These are phyloP conservation scores for Apamea sordens DNA, from an alignment of 2,888 invertebrate species.

Conservation along the genomic window DNA sequence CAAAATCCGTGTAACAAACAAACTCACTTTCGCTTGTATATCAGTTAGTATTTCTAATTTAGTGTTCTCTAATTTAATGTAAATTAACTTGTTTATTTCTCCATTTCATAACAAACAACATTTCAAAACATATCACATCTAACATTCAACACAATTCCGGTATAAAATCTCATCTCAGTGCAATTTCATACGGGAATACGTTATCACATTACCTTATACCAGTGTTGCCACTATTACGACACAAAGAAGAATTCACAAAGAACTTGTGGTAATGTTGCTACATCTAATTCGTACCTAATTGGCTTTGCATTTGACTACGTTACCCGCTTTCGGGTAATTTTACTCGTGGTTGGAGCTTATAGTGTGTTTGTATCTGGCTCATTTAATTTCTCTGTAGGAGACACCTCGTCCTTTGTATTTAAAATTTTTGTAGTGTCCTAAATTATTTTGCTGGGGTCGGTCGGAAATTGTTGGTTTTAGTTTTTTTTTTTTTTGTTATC, in stretches of 20 bases:
- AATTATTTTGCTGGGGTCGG: not conserved
- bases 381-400: slow-evolving; percentile 42
- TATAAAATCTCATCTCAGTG: slow-evolving; percentile 34
- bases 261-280: slow-evolving; percentile 49
- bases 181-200: slow-evolving; percentile 53
- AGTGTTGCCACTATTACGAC: slow-evolving; percentile 44
- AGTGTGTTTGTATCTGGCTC: slow-evolving; percentile 44
- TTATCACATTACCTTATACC: slow-evolving; percentile 39
- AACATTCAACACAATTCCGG: slow-evolving; percentile 24
- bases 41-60: not conserved
- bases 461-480: not conserved
- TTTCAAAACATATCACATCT: slow-evolving; percentile 26
- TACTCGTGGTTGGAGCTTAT: slow-evolving; percentile 28
- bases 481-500: not conserved
- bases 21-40: not conserved
- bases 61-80: not conserved
- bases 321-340: slow-evolving; percentile 44
- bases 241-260: slow-evolving; percentile 59
- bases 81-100: too few species aligned
- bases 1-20: not conserved
- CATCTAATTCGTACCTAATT: slow-evolving; percentile 60
- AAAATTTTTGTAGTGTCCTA: slow-evolving; percentile 12
- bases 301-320: slow-evolving; percentile 54
- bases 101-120: not conserved
- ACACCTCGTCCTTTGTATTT: slow-evolving; percentile 19